phyloP scores from a whole-genome alignment of 2,888 invertebrate genomes.

The Pomacea canaliculata region DNA sequence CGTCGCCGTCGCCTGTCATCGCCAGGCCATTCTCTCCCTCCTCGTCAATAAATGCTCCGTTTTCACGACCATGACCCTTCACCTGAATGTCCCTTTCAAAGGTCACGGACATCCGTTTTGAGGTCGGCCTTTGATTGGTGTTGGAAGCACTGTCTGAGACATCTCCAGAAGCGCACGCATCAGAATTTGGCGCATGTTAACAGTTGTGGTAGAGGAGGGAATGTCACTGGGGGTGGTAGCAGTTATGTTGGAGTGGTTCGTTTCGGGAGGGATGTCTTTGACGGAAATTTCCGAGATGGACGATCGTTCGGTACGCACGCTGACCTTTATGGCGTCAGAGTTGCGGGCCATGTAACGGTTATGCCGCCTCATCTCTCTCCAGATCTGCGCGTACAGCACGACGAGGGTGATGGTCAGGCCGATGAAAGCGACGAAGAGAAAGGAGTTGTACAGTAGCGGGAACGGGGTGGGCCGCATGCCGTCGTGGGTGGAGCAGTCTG shows the following conservation, averaged over 20 bases:
- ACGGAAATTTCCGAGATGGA: not conserved
- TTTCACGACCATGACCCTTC: conserved; percentile 9
- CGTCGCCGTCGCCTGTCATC: too few species aligned
- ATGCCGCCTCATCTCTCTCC: conserved; percentile 33
- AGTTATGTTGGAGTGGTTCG: too few species aligned
- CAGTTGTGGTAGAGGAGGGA: too few species aligned
- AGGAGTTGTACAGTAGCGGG: conserved; percentile 44
- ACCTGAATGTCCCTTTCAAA: conserved; percentile 1
- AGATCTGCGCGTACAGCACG: conserved; percentile 45
- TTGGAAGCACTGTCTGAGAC: too few species aligned
- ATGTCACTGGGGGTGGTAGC: too few species aligned
- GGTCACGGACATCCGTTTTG: too few species aligned
- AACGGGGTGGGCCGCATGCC: conserved; percentile 34
- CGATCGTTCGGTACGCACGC: too few species aligned
- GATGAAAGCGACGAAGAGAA: conserved; percentile 46
- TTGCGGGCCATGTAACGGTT: conserved; percentile 20
- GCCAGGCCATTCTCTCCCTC: not conserved
- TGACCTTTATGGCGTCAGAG: not conserved
- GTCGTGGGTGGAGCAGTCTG: conserved; percentile 51
- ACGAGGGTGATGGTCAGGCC: conserved; percentile 34
- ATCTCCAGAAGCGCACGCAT: too few species aligned
- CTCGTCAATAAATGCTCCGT: not conserved
- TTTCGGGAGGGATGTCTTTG: too few species aligned
- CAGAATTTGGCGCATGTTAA: too few species aligned
- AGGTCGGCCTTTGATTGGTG: too few species aligned